Conservation (phyloP, 2,113 vertebrate genomes). For the Ceratotherium simum region DNA sequence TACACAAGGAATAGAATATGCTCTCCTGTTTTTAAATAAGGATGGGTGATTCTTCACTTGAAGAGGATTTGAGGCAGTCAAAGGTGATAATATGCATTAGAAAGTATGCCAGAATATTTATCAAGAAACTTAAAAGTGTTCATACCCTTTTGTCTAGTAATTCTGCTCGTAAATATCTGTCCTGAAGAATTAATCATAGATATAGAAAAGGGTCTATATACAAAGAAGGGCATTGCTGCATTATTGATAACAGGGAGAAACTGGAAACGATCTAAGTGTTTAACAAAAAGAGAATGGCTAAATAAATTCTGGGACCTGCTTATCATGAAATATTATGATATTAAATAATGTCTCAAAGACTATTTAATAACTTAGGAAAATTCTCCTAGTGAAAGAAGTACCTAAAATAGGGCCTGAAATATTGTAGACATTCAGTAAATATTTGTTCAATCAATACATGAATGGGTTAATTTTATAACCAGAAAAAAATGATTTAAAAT, state of each 20-base stretch:
- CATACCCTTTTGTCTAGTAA: not conserved
- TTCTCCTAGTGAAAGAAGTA: not conserved
- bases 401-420: not conserved
- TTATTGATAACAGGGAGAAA: not conserved
- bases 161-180: not conserved
- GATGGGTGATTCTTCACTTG: not conserved
- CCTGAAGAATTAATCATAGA: not conserved
- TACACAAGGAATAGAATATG: not conserved
- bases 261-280: not conserved
- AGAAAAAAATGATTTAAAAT: constrained; percentile 12
- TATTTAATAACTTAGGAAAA: not conserved
- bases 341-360: not conserved
- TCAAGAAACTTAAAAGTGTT: not conserved
- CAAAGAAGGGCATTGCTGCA: not conserved
- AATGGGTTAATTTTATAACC: constrained; percentile 28
- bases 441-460: not conserved
- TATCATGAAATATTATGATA: constrained; percentile 19
- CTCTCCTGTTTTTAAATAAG: not conserved
- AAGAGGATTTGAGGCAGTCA: not conserved
- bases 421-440: not conserved
- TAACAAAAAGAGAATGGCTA: constrained; percentile 18
- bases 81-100: not conserved
- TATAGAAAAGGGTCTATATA: not conserved
- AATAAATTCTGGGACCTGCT: not conserved
- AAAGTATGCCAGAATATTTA: not conserved